These are phyloP conservation scores for Vidua chalybeata DNA, from an alignment of 2,113 vertebrate genomes.

Conservation along the genomic window DNA sequence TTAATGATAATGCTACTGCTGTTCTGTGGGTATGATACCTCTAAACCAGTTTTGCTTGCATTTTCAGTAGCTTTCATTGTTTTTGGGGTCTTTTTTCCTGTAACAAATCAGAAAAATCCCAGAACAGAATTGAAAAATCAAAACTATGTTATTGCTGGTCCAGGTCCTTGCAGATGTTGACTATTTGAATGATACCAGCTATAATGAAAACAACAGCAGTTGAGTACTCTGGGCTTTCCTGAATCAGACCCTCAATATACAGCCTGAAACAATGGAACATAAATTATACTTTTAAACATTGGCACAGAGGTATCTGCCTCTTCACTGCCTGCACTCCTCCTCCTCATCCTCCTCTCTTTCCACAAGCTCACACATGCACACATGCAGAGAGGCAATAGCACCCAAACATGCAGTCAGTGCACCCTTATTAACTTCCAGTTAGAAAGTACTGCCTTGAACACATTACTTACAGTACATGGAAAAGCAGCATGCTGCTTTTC, in stretches of 20 bases:
- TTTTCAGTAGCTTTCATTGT: not conserved
- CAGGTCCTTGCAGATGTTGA: not conserved
- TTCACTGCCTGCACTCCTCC: not conserved
- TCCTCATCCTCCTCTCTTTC: not conserved
- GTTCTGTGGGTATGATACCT: not conserved
- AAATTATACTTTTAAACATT: not conserved
- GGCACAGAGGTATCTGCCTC: not conserved
- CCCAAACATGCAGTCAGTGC: not conserved
- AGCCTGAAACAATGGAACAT: not conserved
- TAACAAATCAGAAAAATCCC: not conserved
- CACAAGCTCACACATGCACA: too few relatives aligned
- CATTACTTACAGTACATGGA: slow-evolving; percentile 24
- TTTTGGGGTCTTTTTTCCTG: not conserved
- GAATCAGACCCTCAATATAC: not conserved
- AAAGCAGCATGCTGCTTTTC: slow-evolving; percentile 41
- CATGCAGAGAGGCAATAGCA: not conserved
- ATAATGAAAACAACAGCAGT: not conserved
- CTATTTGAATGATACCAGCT: not conserved
- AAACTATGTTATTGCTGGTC: not conserved
- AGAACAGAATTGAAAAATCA: not conserved
- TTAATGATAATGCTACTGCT: not conserved
- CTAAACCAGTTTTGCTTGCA: not conserved
- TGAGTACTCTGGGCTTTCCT: not conserved
- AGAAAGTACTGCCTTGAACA: slow-evolving; percentile 5
- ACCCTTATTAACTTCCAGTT: slow-evolving; percentile 63